Percentiles rank a stretch among this genome's conserved stretches.
Evolutionary conservation across 2,113 vertebrate species (phyloP).

Genomic region (Phalacrocorax pelagicus): DNA sequence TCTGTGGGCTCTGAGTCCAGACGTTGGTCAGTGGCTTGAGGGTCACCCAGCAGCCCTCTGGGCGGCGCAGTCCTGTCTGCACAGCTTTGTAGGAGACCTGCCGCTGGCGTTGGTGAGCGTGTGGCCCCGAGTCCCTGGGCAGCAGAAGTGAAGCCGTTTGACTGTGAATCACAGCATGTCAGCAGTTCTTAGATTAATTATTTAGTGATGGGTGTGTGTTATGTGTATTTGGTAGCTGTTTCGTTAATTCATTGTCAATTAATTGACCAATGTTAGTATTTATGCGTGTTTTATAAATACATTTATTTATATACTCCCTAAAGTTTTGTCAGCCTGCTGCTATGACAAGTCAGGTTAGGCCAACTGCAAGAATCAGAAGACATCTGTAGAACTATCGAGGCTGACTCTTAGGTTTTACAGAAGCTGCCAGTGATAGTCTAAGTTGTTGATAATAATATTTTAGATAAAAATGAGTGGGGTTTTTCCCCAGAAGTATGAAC

Average conservation of each 20-base stretch:
- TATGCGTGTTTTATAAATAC: not conserved
- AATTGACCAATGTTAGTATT: not conserved
- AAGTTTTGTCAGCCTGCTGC: not conserved
- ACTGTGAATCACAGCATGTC: not conserved
- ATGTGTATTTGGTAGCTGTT: not conserved
- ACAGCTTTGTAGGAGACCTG: not conserved
- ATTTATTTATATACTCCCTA: not conserved
- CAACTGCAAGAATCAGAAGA: not conserved
- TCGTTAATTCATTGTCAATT: not conserved
- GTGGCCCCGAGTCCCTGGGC: not conserved
- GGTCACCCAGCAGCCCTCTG: not conserved
- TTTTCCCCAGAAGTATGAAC: not conserved
- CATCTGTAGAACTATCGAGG: not conserved
- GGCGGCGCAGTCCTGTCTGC: not conserved
- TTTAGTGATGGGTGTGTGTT: not conserved
- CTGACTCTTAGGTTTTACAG: not conserved
- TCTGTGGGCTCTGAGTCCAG: not conserved
- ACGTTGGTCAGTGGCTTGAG: too few relatives aligned
- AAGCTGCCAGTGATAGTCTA: not conserved
- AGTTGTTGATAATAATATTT: not conserved
- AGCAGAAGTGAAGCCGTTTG: not conserved
- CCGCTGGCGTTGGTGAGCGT: fast-evolving
- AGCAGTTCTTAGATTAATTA: not conserved
- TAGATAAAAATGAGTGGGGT: not conserved
- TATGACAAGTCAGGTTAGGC: too few relatives aligned